A percentile compares a stretch with the other conserved stretches of the same genome.
phyloP scores from a whole-genome alignment of 2,113 vertebrate species.

The Brienomyrus longianalis region DNA sequence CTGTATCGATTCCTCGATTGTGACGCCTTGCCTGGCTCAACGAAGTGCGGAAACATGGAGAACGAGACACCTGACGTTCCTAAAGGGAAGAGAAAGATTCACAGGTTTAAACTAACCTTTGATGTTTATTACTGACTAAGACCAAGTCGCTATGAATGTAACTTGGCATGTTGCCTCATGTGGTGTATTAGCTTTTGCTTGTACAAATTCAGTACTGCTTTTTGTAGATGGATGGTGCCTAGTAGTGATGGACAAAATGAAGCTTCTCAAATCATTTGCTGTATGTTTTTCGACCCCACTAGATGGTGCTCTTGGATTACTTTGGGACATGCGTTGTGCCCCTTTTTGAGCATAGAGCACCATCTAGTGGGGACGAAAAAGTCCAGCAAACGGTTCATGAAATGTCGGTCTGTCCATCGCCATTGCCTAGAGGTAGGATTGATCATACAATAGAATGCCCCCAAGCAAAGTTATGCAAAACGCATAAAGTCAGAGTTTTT shows the following conservation, averaged over 20 bases:
- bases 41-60: conserved; percentile 30
- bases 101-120: conserved; percentile 46
- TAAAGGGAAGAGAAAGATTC: conserved; percentile 45
- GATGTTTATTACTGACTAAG: too few species aligned
- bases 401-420: neutral
- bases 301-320: neutral
- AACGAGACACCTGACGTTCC: conserved; percentile 38
- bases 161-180: neutral
- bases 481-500: neutral
- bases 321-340: neutral
- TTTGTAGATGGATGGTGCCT: neutral
- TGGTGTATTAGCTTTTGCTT: neutral
- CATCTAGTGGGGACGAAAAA: neutral
- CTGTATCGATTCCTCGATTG: conserved; percentile 70
- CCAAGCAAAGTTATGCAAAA: neutral
- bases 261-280: neutral
- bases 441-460: neutral
- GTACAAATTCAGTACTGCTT: neutral
- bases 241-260: neutral
- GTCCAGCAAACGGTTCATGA: neutral
- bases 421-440: neutral
- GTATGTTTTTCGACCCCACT: neutral
- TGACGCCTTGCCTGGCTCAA: conserved; percentile 31
- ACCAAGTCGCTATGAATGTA: neutral
- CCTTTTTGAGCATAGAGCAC: neutral